Evolutionary conservation across 2,888 invertebrate genomes (phyloP), one percentile per base, ranked within the genome.

Genomic region (Macaria liturata): DNA sequence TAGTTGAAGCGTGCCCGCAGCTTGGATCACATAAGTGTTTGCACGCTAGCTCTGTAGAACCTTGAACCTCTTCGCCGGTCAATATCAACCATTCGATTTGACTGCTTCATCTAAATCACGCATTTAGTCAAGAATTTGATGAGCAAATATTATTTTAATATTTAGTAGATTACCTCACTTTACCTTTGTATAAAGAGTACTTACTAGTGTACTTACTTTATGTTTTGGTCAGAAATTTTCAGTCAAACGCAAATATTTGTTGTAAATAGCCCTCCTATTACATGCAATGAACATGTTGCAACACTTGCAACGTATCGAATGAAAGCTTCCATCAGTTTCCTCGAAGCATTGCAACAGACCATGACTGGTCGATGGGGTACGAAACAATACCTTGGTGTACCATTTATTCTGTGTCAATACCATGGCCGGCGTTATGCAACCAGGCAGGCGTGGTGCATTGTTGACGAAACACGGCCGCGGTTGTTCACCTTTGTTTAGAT

Each of bases 401-500:
- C 42, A 42, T 42, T 42, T 9, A 42, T 42, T 42, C 42, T 42
- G n/a, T 42, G 42, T n/a, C 42, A 42, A 42, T 65, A 47, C 54
- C 55, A 62, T 62, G 67, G 62, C 56, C 60, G 58, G 54, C 49
- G 59, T 51, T 57, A 65, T 64, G 59, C 65, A 66, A 55, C 53
- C 30, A 54, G 32, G 44, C 49, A 49, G 49, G 53, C 56, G 43
- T 59, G 61, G 58, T 64, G 57, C 61, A 62, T 57, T 64, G 64
- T 59, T 64, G 54, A 54, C 8, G 55, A 59, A 54, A 62, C 55
- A 20, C 51, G 54, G 46, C 52, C 40, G 49, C 32, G 51, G 55
- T 48, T 52, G 46, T 37, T 57, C 56, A 57, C 46, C 58, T 59
- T 54, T 47, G 4, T 46, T 54, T 39, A 37, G 40, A 39, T 9